Percentiles rank a stretch among this genome's conserved stretches.
phyloP scores from a whole-genome alignment of 2,113 vertebrate genomes.

The Leucoraja erinaceus region DNA sequence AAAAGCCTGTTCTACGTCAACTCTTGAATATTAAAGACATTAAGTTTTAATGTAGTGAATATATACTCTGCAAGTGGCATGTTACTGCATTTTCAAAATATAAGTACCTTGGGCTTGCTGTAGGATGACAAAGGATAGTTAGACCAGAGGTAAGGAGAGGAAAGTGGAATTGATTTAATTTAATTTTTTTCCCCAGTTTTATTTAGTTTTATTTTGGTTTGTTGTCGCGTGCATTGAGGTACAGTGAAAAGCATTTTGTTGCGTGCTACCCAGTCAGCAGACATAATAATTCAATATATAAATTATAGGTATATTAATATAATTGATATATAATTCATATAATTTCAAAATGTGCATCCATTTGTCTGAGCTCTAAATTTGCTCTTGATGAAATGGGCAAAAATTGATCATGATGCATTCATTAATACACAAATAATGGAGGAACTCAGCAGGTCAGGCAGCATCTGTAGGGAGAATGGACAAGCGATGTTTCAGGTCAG shows the following conservation, averaged over 20 bases:
- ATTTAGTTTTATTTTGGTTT: too few species aligned
- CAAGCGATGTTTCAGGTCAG: too few species aligned
- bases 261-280: too few species aligned
- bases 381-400: not conserved
- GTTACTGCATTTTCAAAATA: not conserved
- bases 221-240: too few species aligned
- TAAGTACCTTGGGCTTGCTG: not conserved
- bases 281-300: too few species aligned
- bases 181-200: too few species aligned
- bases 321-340: too few species aligned
- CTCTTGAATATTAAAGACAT: not conserved
- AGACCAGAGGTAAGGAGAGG: not conserved
- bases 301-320: too few species aligned
- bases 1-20: not conserved
- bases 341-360: not conserved
- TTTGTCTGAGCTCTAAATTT: not conserved
- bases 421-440: not conserved
- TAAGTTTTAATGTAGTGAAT: not conserved
- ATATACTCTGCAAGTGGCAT: not conserved
- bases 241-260: too few species aligned
- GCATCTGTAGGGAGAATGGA: too few species aligned
- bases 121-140: not conserved
- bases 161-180: constrained; percentile 44
- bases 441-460: too few species aligned
- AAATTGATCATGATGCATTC: not conserved